Evolutionary conservation across 2,888 invertebrate genomes (phyloP).

Genomic region (Dusona sp.): DNA sequence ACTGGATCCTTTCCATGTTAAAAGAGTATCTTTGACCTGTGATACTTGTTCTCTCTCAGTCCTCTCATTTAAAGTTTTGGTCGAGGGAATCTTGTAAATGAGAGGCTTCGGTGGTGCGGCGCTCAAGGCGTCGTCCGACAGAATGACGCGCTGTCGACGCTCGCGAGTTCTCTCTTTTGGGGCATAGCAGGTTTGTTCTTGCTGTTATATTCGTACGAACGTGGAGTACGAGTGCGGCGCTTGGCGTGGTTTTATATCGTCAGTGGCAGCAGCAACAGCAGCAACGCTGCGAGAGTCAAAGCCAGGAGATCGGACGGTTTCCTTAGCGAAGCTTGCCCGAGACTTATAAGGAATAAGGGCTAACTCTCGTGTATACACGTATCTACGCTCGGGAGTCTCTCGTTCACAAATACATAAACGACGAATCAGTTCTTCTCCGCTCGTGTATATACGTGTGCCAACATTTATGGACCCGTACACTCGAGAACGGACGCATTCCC

Average conservation of each 20-base stretch:
- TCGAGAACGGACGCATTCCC: slow-evolving; percentile 46
- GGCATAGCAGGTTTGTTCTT: slow-evolving; percentile 53
- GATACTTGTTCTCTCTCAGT: slow-evolving; percentile 1
- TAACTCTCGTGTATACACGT: slow-evolving; percentile 66
- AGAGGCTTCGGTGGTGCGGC: slow-evolving; percentile 63
- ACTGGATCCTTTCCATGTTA: not conserved
- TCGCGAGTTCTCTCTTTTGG: slow-evolving; percentile 36
- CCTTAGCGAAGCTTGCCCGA: slow-evolving; percentile 68
- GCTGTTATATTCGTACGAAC: slow-evolving; percentile 32
- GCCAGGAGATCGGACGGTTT: slow-evolving; percentile 64
- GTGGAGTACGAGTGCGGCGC: slow-evolving; percentile 66
- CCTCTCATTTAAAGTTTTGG: slow-evolving; percentile 17
- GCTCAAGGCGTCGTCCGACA: slow-evolving; percentile 67
- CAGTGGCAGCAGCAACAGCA: slow-evolving; percentile 45
- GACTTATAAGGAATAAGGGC: slow-evolving; percentile 78
- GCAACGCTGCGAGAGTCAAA: slow-evolving; percentile 40
- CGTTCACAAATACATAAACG: slow-evolving; percentile 61
- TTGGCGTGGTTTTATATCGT: slow-evolving; percentile 64
- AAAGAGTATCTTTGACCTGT: not conserved
- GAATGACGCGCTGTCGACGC: slow-evolving; percentile 63
- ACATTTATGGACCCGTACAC: slow-evolving; percentile 44
- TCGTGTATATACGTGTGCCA: slow-evolving; percentile 37
- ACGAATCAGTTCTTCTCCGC: slow-evolving; percentile 43
- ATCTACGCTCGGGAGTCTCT: slow-evolving; percentile 46
- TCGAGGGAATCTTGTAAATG: slow-evolving; percentile 70